Conservation (phyloP, 1,140 invertebrate genomes). For the Diabrotica undecimpunctata region DNA sequence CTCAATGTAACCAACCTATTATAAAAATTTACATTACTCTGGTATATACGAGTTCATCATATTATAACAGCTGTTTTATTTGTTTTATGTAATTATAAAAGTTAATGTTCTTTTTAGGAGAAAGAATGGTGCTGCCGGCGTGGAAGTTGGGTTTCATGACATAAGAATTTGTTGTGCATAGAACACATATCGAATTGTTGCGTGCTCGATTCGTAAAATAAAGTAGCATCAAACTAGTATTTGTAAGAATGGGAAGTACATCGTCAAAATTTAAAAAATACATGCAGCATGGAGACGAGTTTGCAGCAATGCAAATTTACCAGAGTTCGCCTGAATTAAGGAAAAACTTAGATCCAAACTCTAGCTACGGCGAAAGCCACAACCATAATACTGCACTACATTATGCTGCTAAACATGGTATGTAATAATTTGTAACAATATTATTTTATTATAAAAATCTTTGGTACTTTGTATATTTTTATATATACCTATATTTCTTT, state of each 20-base stretch:
- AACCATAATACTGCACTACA: slow-evolving; percentile 67
- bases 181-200: slow-evolving; percentile 32
- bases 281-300: slow-evolving; percentile 69
- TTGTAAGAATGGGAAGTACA: slow-evolving; percentile 60
- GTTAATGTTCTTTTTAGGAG: slow-evolving; percentile 27
- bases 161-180: slow-evolving; percentile 25
- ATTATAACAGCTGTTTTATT: too few relatives aligned
- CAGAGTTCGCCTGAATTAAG: slow-evolving; percentile 61
- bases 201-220: slow-evolving; percentile 12
- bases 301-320: slow-evolving; percentile 61
- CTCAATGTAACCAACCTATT: too few relatives aligned
- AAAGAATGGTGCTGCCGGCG: slow-evolving; percentile 31
- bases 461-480: too few relatives aligned
- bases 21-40: too few relatives aligned
- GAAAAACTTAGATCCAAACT: slow-evolving; percentile 66
- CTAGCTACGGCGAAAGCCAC: slow-evolving; percentile 66
- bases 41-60: too few relatives aligned
- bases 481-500: too few relatives aligned
- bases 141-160: slow-evolving; percentile 38
- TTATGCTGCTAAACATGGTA: slow-evolving; percentile 64
- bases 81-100: too few relatives aligned
- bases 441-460: too few relatives aligned
- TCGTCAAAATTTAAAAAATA: slow-evolving; percentile 71
- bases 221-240: slow-evolving; percentile 16
- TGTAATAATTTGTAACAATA: slow-evolving; percentile 43